Evolutionary conservation across 2,113 vertebrate species (phyloP).

Genomic region (Pelvicachromis taeniatus): DNA sequence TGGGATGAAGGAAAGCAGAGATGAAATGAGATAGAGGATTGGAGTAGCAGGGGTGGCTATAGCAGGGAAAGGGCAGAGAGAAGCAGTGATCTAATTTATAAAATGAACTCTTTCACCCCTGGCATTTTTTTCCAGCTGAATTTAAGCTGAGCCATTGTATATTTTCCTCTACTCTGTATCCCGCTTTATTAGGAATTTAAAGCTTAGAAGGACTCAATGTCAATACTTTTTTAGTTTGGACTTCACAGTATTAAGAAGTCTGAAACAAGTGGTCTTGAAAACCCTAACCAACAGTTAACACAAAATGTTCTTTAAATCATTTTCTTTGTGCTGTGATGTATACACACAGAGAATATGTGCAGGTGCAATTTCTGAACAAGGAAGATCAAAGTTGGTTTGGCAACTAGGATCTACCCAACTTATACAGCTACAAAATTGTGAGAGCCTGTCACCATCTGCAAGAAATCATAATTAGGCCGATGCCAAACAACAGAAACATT

Average conservation of each 20-base stretch:
- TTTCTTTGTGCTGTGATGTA: no score
- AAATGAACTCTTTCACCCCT: conserved; percentile 65
- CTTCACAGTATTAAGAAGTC: neutral
- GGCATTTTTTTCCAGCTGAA: neutral
- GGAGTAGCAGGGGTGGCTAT: neutral
- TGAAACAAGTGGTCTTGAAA: neutral
- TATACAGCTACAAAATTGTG: no score
- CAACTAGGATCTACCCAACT: no score
- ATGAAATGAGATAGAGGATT: neutral
- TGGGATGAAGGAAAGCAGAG: neutral
- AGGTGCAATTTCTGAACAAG: no score
- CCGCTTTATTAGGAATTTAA: neutral
- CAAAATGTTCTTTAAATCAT: neutral
- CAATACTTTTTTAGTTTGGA: neutral
- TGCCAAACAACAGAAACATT: accelerated
- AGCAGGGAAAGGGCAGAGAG: conserved; percentile 10
- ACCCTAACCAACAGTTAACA: neutral
- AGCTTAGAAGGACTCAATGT: accelerated
- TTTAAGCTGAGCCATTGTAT: neutral
- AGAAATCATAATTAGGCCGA: no score
- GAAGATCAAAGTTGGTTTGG: no score
- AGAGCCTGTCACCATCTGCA: no score
- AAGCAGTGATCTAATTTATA: conserved; percentile 50
- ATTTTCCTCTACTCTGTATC: neutral
- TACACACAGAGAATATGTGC: no score